Conservation (phyloP, 2,888 invertebrate genomes). For the Drepanosiphum platanoidis region DNA sequence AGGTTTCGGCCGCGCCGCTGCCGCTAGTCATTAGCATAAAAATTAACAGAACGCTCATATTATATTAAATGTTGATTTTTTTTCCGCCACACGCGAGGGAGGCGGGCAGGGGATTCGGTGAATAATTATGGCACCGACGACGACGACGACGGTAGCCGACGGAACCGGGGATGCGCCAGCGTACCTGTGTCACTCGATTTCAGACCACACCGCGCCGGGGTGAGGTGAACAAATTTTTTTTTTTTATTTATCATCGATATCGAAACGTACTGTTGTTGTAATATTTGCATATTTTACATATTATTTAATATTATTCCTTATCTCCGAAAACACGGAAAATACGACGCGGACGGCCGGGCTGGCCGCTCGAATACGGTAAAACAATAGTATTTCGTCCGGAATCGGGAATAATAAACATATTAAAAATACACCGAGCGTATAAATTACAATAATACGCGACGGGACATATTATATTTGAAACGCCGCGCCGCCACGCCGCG, state of each 20-base stretch:
- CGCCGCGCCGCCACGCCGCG: neutral
- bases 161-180: neutral
- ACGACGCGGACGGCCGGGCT: too few relatives aligned
- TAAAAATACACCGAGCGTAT: neutral
- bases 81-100: too few relatives aligned
- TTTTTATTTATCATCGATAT: too few relatives aligned
- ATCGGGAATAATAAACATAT: neutral
- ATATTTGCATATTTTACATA: neutral
- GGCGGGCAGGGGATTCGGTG: neutral
- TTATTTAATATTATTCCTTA: neutral
- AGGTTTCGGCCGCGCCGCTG: neutral
- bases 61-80: neutral
- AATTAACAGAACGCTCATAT: neutral
- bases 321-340: too few relatives aligned
- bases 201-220: neutral
- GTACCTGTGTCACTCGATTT: neutral
- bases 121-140: neutral
- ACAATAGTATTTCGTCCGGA: neutral
- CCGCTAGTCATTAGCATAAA: neutral
- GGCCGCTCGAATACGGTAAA: neutral
- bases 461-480: neutral
- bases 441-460: neutral
- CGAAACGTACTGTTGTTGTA: too few relatives aligned
- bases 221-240: too few relatives aligned
- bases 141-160: neutral